phyloP scores from a whole-genome alignment of 2,113 vertebrate species.

The Prietella phreatophila region DNA sequence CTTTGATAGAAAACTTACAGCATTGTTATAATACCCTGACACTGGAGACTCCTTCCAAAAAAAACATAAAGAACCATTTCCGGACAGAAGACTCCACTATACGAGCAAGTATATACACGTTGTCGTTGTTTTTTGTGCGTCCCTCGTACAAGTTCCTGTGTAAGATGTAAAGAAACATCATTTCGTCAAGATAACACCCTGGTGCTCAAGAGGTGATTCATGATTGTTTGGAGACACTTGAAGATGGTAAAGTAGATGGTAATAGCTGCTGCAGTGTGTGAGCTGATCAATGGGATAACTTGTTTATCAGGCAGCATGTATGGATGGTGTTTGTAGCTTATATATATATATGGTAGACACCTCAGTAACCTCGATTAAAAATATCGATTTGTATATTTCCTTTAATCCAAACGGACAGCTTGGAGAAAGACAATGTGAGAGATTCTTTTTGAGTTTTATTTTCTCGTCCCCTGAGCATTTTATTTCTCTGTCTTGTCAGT shows the following conservation, averaged over 20 bases:
- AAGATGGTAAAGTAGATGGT: not conserved
- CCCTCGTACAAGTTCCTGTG: not conserved
- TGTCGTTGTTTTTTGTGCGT: not conserved
- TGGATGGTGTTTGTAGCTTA: not conserved
- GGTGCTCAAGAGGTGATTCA: not conserved
- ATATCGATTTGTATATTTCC: too few species aligned
- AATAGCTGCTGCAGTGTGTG: not conserved
- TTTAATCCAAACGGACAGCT: too few species aligned
- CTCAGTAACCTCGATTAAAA: too few species aligned
- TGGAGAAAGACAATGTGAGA: not conserved
- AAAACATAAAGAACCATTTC: not conserved
- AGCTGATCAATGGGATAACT: not conserved
- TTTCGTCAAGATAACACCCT: not conserved
- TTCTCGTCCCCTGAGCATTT: not conserved
- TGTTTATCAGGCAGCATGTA: not conserved
- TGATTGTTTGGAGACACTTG: not conserved
- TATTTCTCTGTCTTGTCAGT: not conserved
- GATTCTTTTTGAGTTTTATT: not conserved
- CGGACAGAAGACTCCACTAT: not conserved
- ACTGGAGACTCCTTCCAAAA: not conserved
- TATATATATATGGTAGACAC: too few species aligned
- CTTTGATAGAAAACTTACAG: not conserved
- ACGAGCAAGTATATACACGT: not conserved
- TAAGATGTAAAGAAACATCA: not conserved
- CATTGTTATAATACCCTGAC: not conserved